phyloP scores from a whole-genome alignment of 2,888 invertebrate species.

The Orgyia antiqua region DNA sequence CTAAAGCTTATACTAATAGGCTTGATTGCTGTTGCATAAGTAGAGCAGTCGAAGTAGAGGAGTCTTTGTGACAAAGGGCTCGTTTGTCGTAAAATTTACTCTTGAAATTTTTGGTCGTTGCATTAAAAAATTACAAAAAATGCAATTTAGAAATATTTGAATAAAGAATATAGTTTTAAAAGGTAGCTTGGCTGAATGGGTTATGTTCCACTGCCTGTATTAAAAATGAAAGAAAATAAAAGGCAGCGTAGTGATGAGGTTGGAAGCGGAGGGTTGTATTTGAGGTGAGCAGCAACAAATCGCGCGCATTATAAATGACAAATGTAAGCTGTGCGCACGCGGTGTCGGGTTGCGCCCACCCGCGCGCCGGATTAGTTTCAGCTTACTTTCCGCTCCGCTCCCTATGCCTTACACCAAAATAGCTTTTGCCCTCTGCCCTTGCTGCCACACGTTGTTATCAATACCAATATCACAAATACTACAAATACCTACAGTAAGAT shows the following conservation, averaged over 20 bases:
- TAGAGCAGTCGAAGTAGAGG: too few species aligned
- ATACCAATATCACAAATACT: conserved; percentile 38
- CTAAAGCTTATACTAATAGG: too few species aligned
- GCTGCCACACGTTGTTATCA: conserved; percentile 51
- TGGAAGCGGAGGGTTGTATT: conserved; percentile 13
- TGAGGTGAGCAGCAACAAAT: conserved; percentile 72
- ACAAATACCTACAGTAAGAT: too few species aligned
- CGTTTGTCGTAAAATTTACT: too few species aligned
- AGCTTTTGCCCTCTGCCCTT: conserved; percentile 63
- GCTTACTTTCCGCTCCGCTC: conserved; percentile 61
- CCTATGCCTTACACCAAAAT: conserved; percentile 35
- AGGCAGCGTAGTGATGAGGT: conserved; percentile 1
- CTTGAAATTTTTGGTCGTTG: too few species aligned
- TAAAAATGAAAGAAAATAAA: too few species aligned
- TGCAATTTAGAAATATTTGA: conserved; percentile 62
- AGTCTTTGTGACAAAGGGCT: too few species aligned
- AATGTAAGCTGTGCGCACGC: conserved; percentile 69
- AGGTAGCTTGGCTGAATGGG: too few species aligned
- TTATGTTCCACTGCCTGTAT: too few species aligned
- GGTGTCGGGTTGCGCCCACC: conserved; percentile 75
- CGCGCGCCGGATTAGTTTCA: conserved; percentile 71
- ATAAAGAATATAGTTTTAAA: conserved; percentile 73
- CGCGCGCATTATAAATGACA: conserved; percentile 77
- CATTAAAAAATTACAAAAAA: too few species aligned
- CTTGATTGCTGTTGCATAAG: too few species aligned